Conservation (phyloP, 2,113 vertebrate species). For the Bufo gargarizans region DNA sequence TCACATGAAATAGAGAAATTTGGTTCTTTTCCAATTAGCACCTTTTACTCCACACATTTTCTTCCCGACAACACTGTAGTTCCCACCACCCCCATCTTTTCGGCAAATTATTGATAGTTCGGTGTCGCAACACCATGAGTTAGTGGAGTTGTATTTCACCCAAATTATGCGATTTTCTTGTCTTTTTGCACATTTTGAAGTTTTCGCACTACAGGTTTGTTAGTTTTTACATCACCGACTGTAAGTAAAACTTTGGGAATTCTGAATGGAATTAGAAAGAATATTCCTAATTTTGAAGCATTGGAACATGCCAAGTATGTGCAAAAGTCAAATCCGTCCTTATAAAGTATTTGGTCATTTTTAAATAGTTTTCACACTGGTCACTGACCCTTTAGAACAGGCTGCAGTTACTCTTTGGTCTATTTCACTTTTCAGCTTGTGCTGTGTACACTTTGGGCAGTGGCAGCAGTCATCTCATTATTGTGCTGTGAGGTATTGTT, state of each 20-base stretch:
- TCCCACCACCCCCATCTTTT: constrained; percentile 16
- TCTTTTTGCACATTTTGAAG: neutral
- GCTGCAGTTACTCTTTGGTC: too few relatives aligned
- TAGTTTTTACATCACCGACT: neutral
- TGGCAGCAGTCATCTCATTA: too few relatives aligned
- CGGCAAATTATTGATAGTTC: neutral
- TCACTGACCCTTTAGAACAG: too few relatives aligned
- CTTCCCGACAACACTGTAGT: neutral
- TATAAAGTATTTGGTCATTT: too few relatives aligned
- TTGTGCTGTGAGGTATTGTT: too few relatives aligned
- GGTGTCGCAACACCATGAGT: constrained; percentile 29
- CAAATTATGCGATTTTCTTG: neutral
- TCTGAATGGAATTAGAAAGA: neutral
- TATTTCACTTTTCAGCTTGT: too few relatives aligned
- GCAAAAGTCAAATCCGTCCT: too few relatives aligned
- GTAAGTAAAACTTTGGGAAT: neutral
- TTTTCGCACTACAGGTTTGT: neutral
- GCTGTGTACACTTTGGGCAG: too few relatives aligned
- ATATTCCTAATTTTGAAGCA: neutral
- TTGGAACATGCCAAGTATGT: too few relatives aligned
- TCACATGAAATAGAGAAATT: neutral
- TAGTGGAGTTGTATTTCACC: constrained; percentile 9
- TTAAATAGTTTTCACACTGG: too few relatives aligned
- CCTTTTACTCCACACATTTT: neutral
- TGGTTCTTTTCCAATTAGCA: constrained; percentile 22